Percentiles rank a stretch among this genome's conserved stretches.
Evolutionary conservation across 92 coral and sea anemone species (phyloP).

Genomic region (Porites rus): DNA sequence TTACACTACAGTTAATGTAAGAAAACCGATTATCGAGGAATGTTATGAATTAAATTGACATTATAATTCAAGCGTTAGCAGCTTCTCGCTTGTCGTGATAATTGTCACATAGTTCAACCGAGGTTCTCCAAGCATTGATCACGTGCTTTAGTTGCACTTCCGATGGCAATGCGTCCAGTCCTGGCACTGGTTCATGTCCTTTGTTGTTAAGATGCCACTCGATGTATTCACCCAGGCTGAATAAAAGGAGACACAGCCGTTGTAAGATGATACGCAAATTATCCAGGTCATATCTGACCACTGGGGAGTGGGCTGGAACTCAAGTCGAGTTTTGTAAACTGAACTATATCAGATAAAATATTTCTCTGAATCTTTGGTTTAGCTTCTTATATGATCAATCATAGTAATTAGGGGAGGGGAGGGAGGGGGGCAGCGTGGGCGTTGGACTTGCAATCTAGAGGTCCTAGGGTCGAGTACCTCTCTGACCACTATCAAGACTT

Average conservation of each 20-base stretch:
- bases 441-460: no score
- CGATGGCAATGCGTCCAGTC: slow-evolving; percentile 48
- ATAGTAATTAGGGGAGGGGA: no score
- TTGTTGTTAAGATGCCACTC: slow-evolving; percentile 58
- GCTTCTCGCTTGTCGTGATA: slow-evolving; percentile 44
- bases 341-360: no score
- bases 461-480: no score
- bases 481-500: no score
- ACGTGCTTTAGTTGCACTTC: slow-evolving; percentile 60
- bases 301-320: no score
- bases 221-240: slow-evolving; percentile 53
- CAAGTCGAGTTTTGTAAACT: no score
- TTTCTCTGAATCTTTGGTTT: no score
- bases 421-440: no score
- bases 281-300: no score
- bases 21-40: background rate
- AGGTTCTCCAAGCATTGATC: slow-evolving; percentile 59
- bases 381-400: no score
- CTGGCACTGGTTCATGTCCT: slow-evolving; percentile 30
- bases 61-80: slow-evolving; percentile 28
- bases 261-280: background rate
- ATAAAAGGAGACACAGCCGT: background rate
- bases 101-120: slow-evolving; percentile 48
- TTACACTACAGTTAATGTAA: background rate
- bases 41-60: background rate